A percentile compares a stretch with the other conserved stretches of the same genome.
These are phyloP conservation scores for Polyodon spathula DNA, from an alignment of 2,113 vertebrate genomes.

Conservation along the genomic window DNA sequence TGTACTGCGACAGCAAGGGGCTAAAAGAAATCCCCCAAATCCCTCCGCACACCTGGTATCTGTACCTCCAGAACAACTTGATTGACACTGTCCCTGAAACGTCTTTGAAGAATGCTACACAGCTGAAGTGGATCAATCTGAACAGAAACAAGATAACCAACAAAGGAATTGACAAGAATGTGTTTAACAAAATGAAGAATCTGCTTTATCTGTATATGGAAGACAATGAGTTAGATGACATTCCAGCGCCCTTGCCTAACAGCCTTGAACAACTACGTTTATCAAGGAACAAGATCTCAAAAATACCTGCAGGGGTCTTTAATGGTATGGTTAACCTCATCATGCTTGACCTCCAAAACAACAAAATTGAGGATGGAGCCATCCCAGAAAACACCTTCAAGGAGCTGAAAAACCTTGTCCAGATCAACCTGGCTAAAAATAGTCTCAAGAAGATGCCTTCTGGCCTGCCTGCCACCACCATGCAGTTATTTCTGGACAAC, in stretches of 20 bases:
- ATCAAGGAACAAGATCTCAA: constrained; percentile 84
- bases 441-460: constrained; percentile 79
- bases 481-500: constrained; percentile 85
- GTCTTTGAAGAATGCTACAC: constrained; percentile 73
- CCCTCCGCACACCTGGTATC: constrained; percentile 81
- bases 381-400: constrained; percentile 79
- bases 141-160: constrained; percentile 85
- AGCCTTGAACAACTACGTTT: constrained; percentile 79
- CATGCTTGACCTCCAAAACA: constrained; percentile 81
- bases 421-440: constrained; percentile 91
- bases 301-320: constrained; percentile 79
- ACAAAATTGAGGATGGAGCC: constrained; percentile 77
- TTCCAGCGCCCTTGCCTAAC: constrained; percentile 73
- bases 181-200: constrained; percentile 57
- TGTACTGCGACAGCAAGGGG: constrained; percentile 84
- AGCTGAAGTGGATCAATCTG: constrained; percentile 85
- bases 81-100: constrained; percentile 75
- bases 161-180: constrained; percentile 62
- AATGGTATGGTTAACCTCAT: constrained; percentile 70
- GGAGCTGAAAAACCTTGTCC: constrained; percentile 77
- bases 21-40: constrained; percentile 77
- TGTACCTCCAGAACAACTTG: constrained; percentile 87
- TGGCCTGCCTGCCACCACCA: constrained; percentile 74
- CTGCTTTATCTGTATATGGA: constrained; percentile 84
- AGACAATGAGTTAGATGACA: constrained; percentile 77